Percentiles rank a stretch among this genome's conserved stretches.
Conservation (phyloP, 2,888 invertebrate species). For the Tipula lateralis region DNA sequence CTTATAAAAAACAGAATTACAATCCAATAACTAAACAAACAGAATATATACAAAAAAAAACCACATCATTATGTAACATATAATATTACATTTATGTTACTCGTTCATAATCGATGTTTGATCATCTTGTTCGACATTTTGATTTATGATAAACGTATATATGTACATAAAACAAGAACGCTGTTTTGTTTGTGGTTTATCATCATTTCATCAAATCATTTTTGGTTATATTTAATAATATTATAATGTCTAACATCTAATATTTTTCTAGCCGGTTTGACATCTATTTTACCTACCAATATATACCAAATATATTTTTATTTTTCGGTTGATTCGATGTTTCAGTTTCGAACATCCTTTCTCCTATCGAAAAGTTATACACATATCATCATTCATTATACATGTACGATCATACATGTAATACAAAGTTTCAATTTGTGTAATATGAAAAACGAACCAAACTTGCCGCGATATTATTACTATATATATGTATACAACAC, state of each 20-base stretch:
- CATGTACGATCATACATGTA: not conserved
- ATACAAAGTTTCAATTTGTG: not conserved
- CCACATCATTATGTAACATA: no score
- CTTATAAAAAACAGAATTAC: no score
- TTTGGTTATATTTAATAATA: not conserved
- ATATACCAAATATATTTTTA: not conserved
- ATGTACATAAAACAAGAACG: not conserved
- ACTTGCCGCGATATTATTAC: slow-evolving; percentile 6
- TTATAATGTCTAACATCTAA: not conserved
- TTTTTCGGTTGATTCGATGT: not conserved
- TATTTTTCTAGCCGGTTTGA: not conserved
- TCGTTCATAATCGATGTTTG: not conserved
- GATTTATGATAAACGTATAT: not conserved
- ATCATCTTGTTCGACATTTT: not conserved
- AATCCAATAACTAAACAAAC: no score
- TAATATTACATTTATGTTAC: not conserved
- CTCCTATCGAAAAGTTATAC: not conserved
- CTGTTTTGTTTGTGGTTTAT: not conserved
- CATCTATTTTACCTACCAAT: not conserved
- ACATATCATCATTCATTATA: not conserved
- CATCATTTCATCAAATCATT: not conserved
- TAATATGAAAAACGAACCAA: not conserved
- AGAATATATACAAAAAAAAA: no score
- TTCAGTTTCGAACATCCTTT: not conserved
- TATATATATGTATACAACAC: not conserved